Base-by-base conservation (phyloP, 2,888 invertebrate genomes). In the Oconnorella tubifera region DNA sequence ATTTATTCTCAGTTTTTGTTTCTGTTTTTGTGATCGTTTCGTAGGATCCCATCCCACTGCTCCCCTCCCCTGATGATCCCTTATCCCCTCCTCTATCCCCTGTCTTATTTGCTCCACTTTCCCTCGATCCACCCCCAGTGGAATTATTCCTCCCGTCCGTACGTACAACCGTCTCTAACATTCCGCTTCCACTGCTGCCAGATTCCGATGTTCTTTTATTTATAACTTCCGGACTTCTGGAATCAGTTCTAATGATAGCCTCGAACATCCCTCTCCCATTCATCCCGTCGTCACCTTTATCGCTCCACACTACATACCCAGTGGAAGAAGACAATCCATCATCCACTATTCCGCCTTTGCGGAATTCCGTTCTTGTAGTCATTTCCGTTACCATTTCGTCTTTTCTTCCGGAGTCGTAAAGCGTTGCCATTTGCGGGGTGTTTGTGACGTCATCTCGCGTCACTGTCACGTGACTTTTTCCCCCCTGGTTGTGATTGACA, bases 221-320 rank as follows among this genome's bases (percentile, higher is more conserved):
- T n/a, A n/a, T n/a, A n/a, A n/a, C n/a, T n/a, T n/a, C n/a, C n/a
- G n/a, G n/a, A n/a, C n/a, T n/a, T n/a, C n/a, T n/a, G n/a, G n/a
- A n/a, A n/a, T 56, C 40, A 14, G 60, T 60, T 25, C 51, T 51
- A 14, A 51, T 51, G 40, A n/a, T 56, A 32, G 40, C 61, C 33
- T 64, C 64, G 3, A 53, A 25, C 19, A 64, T 50, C 0, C 64
- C 51, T 23, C 50, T 50, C 59, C 60, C 64, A 2, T n/a, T 32
- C 29, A 32, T 60, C 28, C 58, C 60, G 51, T 60, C 59, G 6
- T 65, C 63, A 19, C 6, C 40, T 19, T 40, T 40, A 19, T 40
- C 40, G 40, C 40, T 40, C 40, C 40, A 40, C 40, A 40, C 40
- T 14, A 40, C 40, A 6, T 14, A 14, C 40, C 40, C 40, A 19